Evolutionary conservation across 2,113 vertebrate species (phyloP), one percentile per base, ranked within the genome.

Genomic region (Mohoua ochrocephala): DNA sequence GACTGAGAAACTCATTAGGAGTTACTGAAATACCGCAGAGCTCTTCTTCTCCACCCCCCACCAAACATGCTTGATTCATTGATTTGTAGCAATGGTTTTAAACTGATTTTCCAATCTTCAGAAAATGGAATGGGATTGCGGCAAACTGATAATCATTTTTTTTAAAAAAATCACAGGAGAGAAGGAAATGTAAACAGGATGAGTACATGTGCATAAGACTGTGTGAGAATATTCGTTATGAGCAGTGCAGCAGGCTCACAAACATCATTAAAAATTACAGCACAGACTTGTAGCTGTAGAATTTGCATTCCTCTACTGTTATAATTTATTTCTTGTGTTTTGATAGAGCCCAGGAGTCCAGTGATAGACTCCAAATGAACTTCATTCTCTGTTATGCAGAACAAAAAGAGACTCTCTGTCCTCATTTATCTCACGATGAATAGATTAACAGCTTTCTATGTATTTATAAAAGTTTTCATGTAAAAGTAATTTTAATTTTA

Each of bases 401-500:
- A 84, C 39, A 87, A 76, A 94, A 91, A 63, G 22, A 76, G 44
- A 73, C 23, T 82, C 50, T 82, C n/a, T 94, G 24, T 87, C 53
- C 79, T 91, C 69, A 84, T 95, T 84, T 92, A 85, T 92, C 76
- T 95, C 49, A 61, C 82, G 87, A 67, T 74, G 64, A 91, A 85
- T 91, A 0, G 7, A 91, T 74, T 94, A 94, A 82, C n/a, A 93
- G 41, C 37, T 87, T 96, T 89, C 84, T 75, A 68, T 45, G 23
- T 78, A 77, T 93, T 94, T 94, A 64, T 91, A 53, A n/a, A 84
- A 61, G 22, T 71, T 87, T 60, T 82, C 94, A 73, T 61, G 23
- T 82, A 57, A 78, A 95, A 93, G 33, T 42, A 87, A 65, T 89
- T 91, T 94, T 71, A 91, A 92, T 93, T 94, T 94, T 71, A 91